These are phyloP conservation scores for Papilio dardanus DNA, from an alignment of 1,140 invertebrate genomes.

Conservation along the genomic window DNA sequence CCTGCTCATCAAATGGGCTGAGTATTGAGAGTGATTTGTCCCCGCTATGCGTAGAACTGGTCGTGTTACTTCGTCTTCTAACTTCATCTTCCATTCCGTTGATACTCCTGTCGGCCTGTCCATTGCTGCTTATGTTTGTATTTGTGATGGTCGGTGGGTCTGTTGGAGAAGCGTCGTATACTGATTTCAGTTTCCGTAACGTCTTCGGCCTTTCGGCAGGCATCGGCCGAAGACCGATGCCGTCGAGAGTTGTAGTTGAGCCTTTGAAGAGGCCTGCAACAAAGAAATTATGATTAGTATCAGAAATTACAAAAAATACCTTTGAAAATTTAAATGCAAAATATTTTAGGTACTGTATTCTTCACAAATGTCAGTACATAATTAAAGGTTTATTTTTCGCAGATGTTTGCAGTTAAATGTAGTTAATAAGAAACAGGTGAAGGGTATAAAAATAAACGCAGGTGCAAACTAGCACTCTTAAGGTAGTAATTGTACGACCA, in stretches of 20 bases:
- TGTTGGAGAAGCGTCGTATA: conserved; percentile 83
- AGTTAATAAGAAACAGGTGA: conserved; percentile 9
- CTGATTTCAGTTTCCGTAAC: conserved; percentile 86
- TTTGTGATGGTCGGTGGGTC: conserved; percentile 73
- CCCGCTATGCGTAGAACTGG: conserved; percentile 71
- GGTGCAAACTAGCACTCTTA: conserved; percentile 2
- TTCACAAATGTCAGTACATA: not conserved
- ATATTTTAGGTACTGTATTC: not conserved
- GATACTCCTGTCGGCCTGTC: conserved; percentile 57
- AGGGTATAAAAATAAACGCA: conserved; percentile 23
- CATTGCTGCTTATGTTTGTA: conserved; percentile 77
- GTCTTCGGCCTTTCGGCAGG: conserved; percentile 89
- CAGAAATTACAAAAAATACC: not conserved
- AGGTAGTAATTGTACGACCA: conserved; percentile 2
- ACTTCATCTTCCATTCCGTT: conserved; percentile 71
- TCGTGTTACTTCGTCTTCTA: conserved; percentile 71
- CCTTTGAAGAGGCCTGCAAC: conserved; percentile 89
- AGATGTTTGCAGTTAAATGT: not conserved
- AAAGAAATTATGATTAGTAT: conserved; percentile 31
- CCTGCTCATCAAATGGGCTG: conserved; percentile 94
- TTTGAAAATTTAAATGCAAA: no score
- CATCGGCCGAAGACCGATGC: conserved; percentile 82
- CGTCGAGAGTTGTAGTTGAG: conserved; percentile 85
- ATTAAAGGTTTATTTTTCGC: conserved; percentile 1
- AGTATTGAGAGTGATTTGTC: conserved; percentile 88